Evolutionary conservation across 2,797 vertebrate species (phyloP).

Genomic region (Petrocephalus schoutedeni): DNA sequence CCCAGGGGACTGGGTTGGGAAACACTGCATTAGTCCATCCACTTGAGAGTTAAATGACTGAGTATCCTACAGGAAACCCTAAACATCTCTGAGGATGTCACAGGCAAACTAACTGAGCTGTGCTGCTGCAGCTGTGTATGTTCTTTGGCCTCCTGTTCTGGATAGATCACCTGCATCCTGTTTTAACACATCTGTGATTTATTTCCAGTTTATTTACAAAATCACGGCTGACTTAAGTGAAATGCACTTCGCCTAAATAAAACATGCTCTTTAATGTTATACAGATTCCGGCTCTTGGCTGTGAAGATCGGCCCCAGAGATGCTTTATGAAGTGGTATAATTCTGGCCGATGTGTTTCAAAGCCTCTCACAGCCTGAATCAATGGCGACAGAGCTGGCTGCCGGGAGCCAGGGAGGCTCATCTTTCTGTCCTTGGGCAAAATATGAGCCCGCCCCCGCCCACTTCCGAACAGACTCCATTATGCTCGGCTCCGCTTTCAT

Average conservation of each 20-base stretch:
- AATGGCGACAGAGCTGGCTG: background rate
- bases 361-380: background rate
- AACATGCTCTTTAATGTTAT: background rate
- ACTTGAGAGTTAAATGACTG: background rate
- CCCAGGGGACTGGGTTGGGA: no score
- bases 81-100: background rate
- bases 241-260: background rate
- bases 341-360: background rate
- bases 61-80: background rate
- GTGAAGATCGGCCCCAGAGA: background rate
- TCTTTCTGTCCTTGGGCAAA: slow-evolving; percentile 38
- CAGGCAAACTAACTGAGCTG: background rate
- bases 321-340: background rate
- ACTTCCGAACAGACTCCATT: slow-evolving; percentile 37
- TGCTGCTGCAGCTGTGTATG: background rate
- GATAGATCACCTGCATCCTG: background rate
- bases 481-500: slow-evolving; percentile 32
- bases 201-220: background rate
- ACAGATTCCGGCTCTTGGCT: background rate
- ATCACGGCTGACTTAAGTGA: background rate
- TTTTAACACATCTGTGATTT: background rate
- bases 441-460: slow-evolving; percentile 27
- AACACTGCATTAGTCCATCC: background rate
- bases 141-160: background rate
- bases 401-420: background rate